Percentiles rank a stretch among this genome's conserved stretches.
Evolutionary conservation across 2,888 invertebrate genomes (phyloP).

Genomic region (Synergus laeviventris): DNA sequence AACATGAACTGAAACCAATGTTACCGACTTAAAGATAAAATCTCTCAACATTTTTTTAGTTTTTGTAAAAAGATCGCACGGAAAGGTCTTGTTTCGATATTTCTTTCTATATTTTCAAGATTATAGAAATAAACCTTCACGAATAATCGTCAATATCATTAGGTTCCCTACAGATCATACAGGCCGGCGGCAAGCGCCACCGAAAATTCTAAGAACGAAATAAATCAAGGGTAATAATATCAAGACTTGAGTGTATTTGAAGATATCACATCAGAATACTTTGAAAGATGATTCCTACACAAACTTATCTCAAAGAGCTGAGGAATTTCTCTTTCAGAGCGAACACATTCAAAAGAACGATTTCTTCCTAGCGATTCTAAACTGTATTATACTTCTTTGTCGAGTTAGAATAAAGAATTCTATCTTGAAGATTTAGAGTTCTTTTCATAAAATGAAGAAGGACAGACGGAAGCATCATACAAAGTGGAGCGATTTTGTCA

Average conservation of each 20-base stretch:
- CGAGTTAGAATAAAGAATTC: background rate
- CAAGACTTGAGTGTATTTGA: background rate
- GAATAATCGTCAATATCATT: background rate
- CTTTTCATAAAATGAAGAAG: background rate
- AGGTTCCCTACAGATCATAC: too few species aligned
- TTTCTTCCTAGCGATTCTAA: background rate
- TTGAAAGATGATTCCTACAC: background rate
- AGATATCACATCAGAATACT: background rate
- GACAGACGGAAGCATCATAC: background rate
- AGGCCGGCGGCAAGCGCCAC: too few species aligned
- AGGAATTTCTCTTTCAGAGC: background rate
- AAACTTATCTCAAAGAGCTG: background rate
- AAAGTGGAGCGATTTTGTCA: background rate
- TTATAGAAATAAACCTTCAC: background rate
- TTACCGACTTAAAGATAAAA: constrained; percentile 11
- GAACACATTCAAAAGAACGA: background rate
- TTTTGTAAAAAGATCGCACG: background rate
- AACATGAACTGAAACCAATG: constrained; percentile 11
- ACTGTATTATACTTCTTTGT: background rate
- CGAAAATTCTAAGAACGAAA: too few species aligned
- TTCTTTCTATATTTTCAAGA: background rate
- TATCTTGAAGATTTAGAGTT: background rate
- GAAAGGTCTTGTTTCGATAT: background rate
- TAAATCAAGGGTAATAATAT: too few species aligned
- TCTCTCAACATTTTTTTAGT: background rate